phyloP scores from a whole-genome alignment of 2,113 vertebrate genomes.

The Chinchilla lanigera region DNA sequence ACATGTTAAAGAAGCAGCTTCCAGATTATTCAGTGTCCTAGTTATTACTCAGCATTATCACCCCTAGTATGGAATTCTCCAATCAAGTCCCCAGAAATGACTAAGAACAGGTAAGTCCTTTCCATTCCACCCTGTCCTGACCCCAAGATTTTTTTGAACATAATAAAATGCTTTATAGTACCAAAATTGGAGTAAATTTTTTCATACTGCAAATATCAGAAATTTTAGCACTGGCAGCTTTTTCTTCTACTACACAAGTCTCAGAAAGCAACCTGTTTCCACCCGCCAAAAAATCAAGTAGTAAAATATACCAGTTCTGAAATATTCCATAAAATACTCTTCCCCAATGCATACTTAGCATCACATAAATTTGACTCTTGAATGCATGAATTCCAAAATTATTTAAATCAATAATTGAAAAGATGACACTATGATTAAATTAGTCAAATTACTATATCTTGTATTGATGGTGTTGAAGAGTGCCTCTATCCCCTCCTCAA shows the following conservation, averaged over 20 bases:
- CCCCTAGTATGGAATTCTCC: neutral
- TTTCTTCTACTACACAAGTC: neutral
- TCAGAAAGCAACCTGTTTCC: neutral
- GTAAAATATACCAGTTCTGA: neutral
- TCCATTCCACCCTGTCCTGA: neutral
- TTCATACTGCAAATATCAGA: neutral
- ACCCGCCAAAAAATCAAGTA: neutral
- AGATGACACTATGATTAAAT: neutral
- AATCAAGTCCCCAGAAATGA: neutral
- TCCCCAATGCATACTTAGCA: neutral
- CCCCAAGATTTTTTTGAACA: neutral
- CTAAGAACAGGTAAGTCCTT: neutral
- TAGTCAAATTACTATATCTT: neutral
- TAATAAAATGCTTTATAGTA: neutral
- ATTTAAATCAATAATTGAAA: slow-evolving; percentile 34
- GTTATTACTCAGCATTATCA: neutral
- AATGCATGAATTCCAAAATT: slow-evolving; percentile 5
- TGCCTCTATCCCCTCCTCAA: neutral
- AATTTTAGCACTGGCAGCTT: neutral
- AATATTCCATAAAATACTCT: neutral
- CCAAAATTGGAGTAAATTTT: neutral
- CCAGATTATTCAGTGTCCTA: neutral
- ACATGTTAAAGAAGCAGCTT: neutral
- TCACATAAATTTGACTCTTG: neutral
- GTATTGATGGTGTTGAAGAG: neutral